Evolutionary conservation across 2,113 vertebrate genomes (phyloP).

Genomic region (Toxotes chatareus): DNA sequence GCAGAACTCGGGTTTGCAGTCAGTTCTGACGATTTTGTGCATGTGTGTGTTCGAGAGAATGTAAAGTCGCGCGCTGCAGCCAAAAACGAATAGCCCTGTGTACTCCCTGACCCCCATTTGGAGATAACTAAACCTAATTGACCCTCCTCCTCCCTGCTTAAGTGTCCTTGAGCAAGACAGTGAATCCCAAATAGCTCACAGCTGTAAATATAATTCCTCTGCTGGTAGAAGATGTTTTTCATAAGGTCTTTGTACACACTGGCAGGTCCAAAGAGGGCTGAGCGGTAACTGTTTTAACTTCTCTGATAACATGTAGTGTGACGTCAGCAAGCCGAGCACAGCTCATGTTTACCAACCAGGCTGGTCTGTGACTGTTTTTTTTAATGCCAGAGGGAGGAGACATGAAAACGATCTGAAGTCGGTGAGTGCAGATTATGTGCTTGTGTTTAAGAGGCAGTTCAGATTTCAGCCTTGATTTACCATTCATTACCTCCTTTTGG

Average conservation of each 20-base stretch:
- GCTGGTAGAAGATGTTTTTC: constrained; percentile 10
- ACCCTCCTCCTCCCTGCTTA: neutral
- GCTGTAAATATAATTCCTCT: constrained; percentile 24
- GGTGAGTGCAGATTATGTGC: neutral
- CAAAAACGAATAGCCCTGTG: constrained; percentile 38
- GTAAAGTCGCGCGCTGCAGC: constrained; percentile 12
- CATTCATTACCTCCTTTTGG: neutral
- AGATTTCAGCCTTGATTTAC: constrained; percentile 13
- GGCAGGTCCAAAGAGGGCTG: constrained; percentile 27
- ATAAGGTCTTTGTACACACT: constrained; percentile 19
- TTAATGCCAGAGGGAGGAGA: neutral
- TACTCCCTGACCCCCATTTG: constrained; percentile 7
- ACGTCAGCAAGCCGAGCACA: constrained; percentile 15
- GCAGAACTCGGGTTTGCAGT: constrained; percentile 25
- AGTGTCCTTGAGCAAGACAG: constrained; percentile 7
- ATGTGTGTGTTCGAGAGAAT: constrained; percentile 27
- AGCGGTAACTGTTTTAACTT: constrained; percentile 37
- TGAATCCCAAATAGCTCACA: neutral
- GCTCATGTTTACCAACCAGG: constrained; percentile 33
- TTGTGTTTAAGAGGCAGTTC: constrained; percentile 8
- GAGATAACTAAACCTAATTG: neutral
- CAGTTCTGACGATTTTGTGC: constrained; percentile 31
- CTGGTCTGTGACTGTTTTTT: neutral
- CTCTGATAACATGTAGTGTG: constrained; percentile 34
- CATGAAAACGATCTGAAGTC: constrained; percentile 31